Evolutionary conservation across 2,888 invertebrate genomes (phyloP).

Genomic region (Rambutsinella grinnellia): DNA sequence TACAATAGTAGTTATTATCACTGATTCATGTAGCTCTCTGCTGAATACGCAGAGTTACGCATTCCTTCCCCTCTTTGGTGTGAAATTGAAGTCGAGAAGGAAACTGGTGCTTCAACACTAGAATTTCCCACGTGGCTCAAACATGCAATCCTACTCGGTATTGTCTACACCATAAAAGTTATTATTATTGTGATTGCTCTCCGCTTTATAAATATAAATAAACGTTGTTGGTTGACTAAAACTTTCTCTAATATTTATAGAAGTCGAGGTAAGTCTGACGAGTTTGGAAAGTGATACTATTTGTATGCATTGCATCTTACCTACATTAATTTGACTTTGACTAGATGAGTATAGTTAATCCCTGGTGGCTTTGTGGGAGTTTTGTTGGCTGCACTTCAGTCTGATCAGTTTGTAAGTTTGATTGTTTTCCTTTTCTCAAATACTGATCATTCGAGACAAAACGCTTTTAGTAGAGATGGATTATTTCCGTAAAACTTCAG

Average conservation of each 20-base stretch:
- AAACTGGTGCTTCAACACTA: background rate
- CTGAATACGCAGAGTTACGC: background rate
- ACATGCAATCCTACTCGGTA: background rate
- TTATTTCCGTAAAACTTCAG: no score
- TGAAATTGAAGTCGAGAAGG: background rate
- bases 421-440: background rate
- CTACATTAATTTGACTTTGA: background rate
- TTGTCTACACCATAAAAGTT: background rate
- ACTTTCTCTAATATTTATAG: background rate
- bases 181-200: background rate
- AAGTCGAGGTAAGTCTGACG: no score
- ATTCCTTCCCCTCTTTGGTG: background rate
- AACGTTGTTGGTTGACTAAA: no score
- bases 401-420: background rate
- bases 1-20: background rate
- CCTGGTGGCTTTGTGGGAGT: background rate
- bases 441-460: background rate
- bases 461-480: no score
- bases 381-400: background rate
- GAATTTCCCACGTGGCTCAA: slow-evolving; percentile 43
- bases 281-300: background rate
- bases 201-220: background rate
- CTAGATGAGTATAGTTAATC: background rate
- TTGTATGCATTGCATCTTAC: background rate
- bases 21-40: background rate